Evolutionary conservation across 2,113 vertebrate genomes (phyloP), one percentile per base, ranked within the genome.

Genomic region (Misgurnus mizolepis): DNA sequence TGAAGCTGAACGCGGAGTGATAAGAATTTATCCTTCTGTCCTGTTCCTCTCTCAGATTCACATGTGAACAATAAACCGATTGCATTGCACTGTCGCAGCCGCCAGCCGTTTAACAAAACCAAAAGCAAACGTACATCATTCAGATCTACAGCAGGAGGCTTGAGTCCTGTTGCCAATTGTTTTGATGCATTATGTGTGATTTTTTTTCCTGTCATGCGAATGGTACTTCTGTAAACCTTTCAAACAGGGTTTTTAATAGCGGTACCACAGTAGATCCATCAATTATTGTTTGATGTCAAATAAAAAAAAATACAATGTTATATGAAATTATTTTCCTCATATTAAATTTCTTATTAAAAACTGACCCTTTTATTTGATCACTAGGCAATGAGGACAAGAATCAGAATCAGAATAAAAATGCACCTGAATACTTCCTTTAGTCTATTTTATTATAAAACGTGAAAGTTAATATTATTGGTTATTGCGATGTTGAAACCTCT

Each of bases 1-100:
- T 65, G 56, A 75, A 79, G 64, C 65, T 49, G 47, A 74, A 66
- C 78, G 50, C 17, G 27, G 65, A 81, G 22, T 66, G 70, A 81
- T 81, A 58, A 53, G 40, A 81, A 78, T 69, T 62, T 69, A 65
- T 55, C 39, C 76, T 43, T 9, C 49, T 58, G 17, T 64, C 53
- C 7, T 40, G 67, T 68, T 74, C 40, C 68, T 80, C 64, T 65
- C 47, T 67, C 60, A 27, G 47, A n/a, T 10, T 11, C 39, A 39
- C 67, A 55, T 47, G 61, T 4, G 14, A 70, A 55, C 61, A 76
- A 67, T 61, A 78, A 72, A 60, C 61, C 41, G 62, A 68, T 77
- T 70, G 43, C 61, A 41, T 56, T 62, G 55, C 53, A 72, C 15
- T 60, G 71, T 60, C 12, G 4, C 43, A 15, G 66, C 73, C 45